Percentiles rank a stretch among this genome's conserved stretches.
phyloP scores from a whole-genome alignment of 2,113 vertebrate genomes.

The Mirounga angustirostris region DNA sequence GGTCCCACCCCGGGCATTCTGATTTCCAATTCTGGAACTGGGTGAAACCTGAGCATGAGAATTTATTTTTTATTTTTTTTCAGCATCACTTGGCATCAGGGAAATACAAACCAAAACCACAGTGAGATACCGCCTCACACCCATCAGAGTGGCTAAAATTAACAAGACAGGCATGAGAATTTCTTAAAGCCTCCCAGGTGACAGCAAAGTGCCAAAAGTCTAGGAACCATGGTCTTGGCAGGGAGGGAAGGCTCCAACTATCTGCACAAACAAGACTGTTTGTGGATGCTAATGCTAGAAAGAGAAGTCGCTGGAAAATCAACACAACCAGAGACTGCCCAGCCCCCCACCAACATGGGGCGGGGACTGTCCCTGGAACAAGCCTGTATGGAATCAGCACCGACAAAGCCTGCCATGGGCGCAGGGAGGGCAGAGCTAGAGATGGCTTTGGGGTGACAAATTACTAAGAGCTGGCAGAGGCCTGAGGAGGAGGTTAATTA shows the following conservation, averaged over 20 bases:
- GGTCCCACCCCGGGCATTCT: background rate
- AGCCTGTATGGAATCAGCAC: background rate
- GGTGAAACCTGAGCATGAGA: background rate
- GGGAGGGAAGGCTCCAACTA: background rate
- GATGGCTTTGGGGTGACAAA: background rate
- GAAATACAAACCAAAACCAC: too few relatives aligned
- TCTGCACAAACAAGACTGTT: background rate
- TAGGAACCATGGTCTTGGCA: background rate
- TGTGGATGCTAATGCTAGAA: background rate
- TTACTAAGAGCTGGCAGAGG: constrained; percentile 59
- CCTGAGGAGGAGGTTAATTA: constrained; percentile 37
- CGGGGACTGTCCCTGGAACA: background rate
- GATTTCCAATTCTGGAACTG: background rate
- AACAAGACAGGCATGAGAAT: background rate
- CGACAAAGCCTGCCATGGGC: background rate
- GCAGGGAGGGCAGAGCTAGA: background rate
- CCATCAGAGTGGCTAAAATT: too few relatives aligned
- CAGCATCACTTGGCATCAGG: too few relatives aligned
- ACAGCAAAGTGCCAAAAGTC: background rate
- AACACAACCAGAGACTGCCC: background rate
- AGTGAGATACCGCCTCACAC: too few relatives aligned
- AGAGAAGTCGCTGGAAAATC: background rate
- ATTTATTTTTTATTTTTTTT: background rate
- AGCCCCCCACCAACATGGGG: background rate
- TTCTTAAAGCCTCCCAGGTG: background rate